A percentile compares a stretch with the other conserved stretches of the same genome.
phyloP scores from a whole-genome alignment of 2,797 vertebrate species.

The Peromyscus aztecus region DNA sequence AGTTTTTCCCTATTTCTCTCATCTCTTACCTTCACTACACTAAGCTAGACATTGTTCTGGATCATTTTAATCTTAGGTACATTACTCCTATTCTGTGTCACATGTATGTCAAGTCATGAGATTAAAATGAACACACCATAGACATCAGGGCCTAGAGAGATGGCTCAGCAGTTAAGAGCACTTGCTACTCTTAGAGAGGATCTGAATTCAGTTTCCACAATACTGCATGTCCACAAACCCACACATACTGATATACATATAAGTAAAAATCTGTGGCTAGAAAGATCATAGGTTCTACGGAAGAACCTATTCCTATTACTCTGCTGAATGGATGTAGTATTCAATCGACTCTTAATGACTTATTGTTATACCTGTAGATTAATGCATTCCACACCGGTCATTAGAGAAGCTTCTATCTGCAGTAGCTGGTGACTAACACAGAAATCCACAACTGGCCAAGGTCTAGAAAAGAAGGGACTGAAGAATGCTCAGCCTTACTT shows the following conservation, averaged over 20 bases:
- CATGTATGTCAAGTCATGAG: not conserved
- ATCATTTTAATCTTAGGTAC: not conserved
- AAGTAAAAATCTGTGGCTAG: not conserved
- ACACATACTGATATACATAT: not conserved
- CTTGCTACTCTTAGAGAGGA: not conserved
- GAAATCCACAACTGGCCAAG: not conserved
- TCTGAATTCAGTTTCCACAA: not conserved
- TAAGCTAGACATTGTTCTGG: not conserved
- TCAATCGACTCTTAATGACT: too few species aligned
- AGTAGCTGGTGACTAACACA: not conserved
- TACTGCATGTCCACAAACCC: too few species aligned
- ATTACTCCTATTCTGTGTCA: not conserved
- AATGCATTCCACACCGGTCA: not conserved
- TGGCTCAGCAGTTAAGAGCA: not conserved
- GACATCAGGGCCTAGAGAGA: not conserved
- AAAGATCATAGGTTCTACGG: not conserved
- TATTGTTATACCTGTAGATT: not conserved
- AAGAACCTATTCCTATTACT: not conserved
- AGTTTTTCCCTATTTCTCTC: not conserved
- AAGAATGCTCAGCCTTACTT: not conserved
- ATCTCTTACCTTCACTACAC: not conserved
- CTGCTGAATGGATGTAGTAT: not conserved
- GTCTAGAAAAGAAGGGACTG: not conserved
- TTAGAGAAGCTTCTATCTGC: not conserved
- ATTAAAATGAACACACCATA: not conserved